Evolutionary conservation across 2,797 vertebrate genomes (phyloP).

Genomic region (Trachurus trachurus): DNA sequence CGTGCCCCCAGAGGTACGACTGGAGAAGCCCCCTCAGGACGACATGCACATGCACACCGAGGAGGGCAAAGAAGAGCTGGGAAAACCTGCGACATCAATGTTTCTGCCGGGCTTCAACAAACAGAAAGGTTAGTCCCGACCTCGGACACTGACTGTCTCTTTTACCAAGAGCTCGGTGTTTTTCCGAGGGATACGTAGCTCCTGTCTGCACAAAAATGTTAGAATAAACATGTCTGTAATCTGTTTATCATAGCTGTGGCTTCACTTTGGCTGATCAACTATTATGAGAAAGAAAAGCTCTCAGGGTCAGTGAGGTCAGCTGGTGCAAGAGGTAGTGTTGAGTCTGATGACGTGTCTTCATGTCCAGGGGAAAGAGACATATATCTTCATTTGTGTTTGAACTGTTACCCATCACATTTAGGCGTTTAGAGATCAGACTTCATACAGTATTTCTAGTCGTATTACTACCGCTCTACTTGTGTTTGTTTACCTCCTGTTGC

Average conservation of each 20-base stretch:
- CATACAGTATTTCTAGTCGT: constrained; percentile 2
- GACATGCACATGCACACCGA: constrained; percentile 77
- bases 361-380: not conserved
- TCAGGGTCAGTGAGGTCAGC: constrained; percentile 44
- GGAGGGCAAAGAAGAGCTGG: constrained; percentile 70
- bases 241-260: constrained; percentile 39
- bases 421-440: not conserved
- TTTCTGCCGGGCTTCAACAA: constrained; percentile 88
- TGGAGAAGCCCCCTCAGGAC: constrained; percentile 79
- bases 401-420: not conserved
- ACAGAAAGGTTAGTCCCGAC: constrained; percentile 91
- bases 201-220: not conserved
- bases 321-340: constrained; percentile 51
- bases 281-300: constrained; percentile 33
- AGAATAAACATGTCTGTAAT: constrained; percentile 10
- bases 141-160: not conserved
- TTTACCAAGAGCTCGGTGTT: not conserved
- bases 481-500: constrained; percentile 39
- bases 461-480: not conserved
- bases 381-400: constrained; percentile 21
- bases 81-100: constrained; percentile 66
- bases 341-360: constrained; percentile 29
- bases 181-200: not conserved
- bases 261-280: constrained; percentile 29
- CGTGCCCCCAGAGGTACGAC: constrained; percentile 75